Base-by-base conservation (phyloP, 2,113 vertebrate species). In the Notothenia rossii region DNA sequence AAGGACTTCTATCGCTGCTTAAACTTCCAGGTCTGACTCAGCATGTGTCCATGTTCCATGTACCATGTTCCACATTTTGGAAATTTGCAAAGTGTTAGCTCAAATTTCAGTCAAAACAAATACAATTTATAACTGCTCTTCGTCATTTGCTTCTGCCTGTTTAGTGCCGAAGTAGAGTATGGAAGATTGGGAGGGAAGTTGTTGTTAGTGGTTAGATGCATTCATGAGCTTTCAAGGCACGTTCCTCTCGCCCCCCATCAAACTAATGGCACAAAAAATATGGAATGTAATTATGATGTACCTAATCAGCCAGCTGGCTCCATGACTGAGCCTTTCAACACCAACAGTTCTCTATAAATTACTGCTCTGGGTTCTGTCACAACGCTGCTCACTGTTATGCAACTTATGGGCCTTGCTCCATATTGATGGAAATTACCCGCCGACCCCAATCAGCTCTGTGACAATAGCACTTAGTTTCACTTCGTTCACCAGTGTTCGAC, bases 1-100 rank as follows among this genome's bases (percentile, higher is more conserved):
- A 9, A 60, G 10, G 81, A 91, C 72, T 93, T 88, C 53, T 90
- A 93, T 85, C 72, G 63, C 40, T 95, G 94, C 49, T 0, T 88
- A 0, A 50, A 22, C 14, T 95, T 95, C 64, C 83, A 92, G 94
- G 95, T 95, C 56, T 60, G 81, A 64, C 11, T 63, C 58, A 36
- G 10, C 29, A 29, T 22, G 0, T 13, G n/a, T n/a, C n/a, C n/a
- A n/a, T n/a, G n/a, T n/a, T n/a, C n/a, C n/a, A n/a, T n/a, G n/a
- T n/a, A n/a, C n/a, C n/a, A n/a, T n/a, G n/a, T n/a, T n/a, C 36
- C 64, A 46, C 46, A 29, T 9, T 25, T 15, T 74, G 18, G 54
- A 7, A 22, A 15, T 29, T 70, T 20, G 13, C 63, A 69, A 22
- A 20, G 14, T 18, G 15, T 2, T 5, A 1, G 58, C 25, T 36